Conservation (phyloP, 2,888 invertebrate genomes). For the Villa cingulata region DNA sequence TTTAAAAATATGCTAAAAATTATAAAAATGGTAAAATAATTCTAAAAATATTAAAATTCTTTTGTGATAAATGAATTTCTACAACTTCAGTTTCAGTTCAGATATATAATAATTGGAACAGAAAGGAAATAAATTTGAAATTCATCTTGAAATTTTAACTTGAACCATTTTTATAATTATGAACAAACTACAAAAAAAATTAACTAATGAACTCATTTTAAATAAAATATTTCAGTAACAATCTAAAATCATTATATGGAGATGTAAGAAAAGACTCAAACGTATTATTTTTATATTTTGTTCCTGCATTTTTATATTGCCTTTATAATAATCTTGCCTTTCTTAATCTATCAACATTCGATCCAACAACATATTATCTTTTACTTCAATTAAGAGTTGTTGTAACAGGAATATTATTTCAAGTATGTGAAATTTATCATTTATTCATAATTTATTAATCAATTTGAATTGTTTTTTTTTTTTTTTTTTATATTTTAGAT, state of each 20-base stretch:
- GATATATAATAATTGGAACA: too few relatives aligned
- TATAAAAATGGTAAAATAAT: too few relatives aligned
- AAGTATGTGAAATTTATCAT: slow-evolving; percentile 46
- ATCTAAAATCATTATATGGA: slow-evolving; percentile 39
- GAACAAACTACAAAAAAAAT: too few relatives aligned
- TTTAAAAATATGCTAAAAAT: too few relatives aligned
- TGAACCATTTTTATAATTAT: too few relatives aligned
- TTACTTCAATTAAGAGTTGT: slow-evolving; percentile 83
- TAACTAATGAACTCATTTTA: background rate
- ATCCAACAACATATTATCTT: slow-evolving; percentile 88
- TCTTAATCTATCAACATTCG: slow-evolving; percentile 77
- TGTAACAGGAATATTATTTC: slow-evolving; percentile 80
- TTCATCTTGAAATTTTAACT: too few relatives aligned
- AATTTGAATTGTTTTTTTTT: background rate
- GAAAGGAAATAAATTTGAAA: too few relatives aligned
- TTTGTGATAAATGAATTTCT: too few relatives aligned
- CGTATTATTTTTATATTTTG: slow-evolving; percentile 67
- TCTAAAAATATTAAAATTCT: too few relatives aligned
- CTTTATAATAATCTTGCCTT: slow-evolving; percentile 90
- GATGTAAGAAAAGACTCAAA: slow-evolving; percentile 47
- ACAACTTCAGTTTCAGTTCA: too few relatives aligned
- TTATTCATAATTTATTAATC: background rate
- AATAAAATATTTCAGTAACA: slow-evolving; percentile 43
- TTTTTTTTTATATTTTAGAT: slow-evolving; percentile 43
- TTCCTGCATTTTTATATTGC: slow-evolving; percentile 84